Evolutionary conservation across 1,140 invertebrate species (phyloP), one percentile per base, ranked within the genome.

Genomic region (Ostrea denselamellosa): DNA sequence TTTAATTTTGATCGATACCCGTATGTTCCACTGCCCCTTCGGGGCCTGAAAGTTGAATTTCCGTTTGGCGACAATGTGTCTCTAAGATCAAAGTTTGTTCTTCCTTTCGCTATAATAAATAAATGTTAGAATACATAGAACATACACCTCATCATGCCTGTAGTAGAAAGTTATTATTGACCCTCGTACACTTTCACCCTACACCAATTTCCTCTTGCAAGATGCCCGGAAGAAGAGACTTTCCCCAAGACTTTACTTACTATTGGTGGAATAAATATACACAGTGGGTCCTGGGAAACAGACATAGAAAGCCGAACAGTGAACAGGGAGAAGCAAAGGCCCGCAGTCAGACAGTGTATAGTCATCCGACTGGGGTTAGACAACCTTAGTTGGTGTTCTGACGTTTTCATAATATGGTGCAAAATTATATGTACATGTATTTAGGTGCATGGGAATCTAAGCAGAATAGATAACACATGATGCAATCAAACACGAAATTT

Each of bases 31-130:
- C 92, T 93, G 85, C 91, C 89, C 85, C 92, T 90, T 0, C 92
- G 90, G n/a, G 90, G 89, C 19, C 90, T 87, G 87, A 92, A 91
- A 52, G 87, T 87, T 51, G 88, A 83, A 58, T 89, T 89, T 77
- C 87, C 88, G 87, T 91, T 90, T 12, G 90, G 83, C 86, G 89
- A 87, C 28, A 95, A 91, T 53, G 91, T 88, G 54, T 95, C 94
- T 83, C 93, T 91, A 56, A 94, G 92, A 83, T 95, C 94, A 71
- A 91, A 88, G 86, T 94, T 94, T 87, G 93, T 93, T 89, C 94
- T 90, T 85, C 93, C 93, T 92, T 92, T 94, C 19, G 94, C 94
- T 95, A 83, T 85, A 88, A 88, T 88, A 65, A 88, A 87, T 87
- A 58, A 84, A 87, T 56, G 58, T 84, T 87, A 65, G 81, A 87